Evolutionary conservation across 2,888 invertebrate species (phyloP), one percentile per base, ranked within the genome.

Genomic region (Diaprepes abbreviatus): DNA sequence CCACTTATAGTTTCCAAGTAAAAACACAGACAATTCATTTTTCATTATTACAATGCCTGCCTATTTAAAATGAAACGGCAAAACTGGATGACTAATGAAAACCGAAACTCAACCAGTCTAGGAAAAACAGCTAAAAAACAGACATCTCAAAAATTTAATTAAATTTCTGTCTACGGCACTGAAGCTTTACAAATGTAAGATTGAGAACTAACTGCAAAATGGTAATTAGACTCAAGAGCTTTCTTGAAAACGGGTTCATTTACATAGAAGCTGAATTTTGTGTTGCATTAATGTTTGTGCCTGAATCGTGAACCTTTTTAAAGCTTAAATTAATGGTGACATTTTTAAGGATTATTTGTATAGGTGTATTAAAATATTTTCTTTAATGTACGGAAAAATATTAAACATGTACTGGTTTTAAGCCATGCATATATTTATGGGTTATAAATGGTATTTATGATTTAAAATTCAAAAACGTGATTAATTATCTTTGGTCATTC

Each of bases 181-280:
- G 17, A 14, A 1, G 5, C 33, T 54, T 33, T 54, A 54, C 54
- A 54, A 54, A 54, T 33, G 33, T 54, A 54, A 52, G 50, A 52
- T 52, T 52, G 50, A 52, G 50, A 52, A 52, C 50, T 52, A 31
- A 54, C 33, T 33, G 31, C 54, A 17, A 54, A 54, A 54, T 54
- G 35, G 33, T 17, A 54, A 33, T 54, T 54, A 54, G 50, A 12
- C 50, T 14, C 31, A 14, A 31, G 50, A 48, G 40, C 17, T 43
- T 43, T 43, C 40, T 43, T 19, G 40, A 17, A 10, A 43, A 17
- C 19, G 9, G 40, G 17, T 43, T 43, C 19, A 43, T 43, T 43
- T 43, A 43, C 40, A 43, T 43, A 9, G 19, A 19, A 43, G 40
- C 40, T 43, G 40, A 19, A 43, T 43, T 19, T 43, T 43, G 40